Evolutionary conservation across 2,113 vertebrate genomes (phyloP), one percentile per base, ranked within the genome.

Genomic region (Phylloscopus trochiloides): DNA sequence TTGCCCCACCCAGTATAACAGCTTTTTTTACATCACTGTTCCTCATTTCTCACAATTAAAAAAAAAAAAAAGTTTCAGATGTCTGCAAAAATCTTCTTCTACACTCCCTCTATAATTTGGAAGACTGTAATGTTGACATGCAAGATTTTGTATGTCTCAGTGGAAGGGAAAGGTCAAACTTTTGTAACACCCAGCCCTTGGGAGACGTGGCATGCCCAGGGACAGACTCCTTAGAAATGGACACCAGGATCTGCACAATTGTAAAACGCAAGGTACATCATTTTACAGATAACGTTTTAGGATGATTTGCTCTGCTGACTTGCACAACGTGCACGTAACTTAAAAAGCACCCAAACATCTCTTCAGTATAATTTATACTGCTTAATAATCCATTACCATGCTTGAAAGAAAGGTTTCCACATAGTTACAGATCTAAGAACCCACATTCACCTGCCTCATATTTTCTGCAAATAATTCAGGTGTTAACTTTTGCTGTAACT

Each of bases 21-120:
- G 57, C 5, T 76, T 92, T 92, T 94, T 94, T 78, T 94, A 68
- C 59, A 61, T 72, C 45, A 38, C 40, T 29, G 15, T 38, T 94
- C 71, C 50, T 94, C 22, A 58, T 82, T 92, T 73, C 45, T 92
- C 62, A 83, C 12, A 72, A 81, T 68, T 5, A 67, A 26, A 72
- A n/a, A 22, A 28, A 63, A 31, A 19, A 54, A 71, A 9, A 68
- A 24, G 29, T 78, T 85, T 89, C 70, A 90, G 79, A 82, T 7
- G 10, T 21, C 8, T 71, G n/a, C 48, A 72, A 81, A 76, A 91
- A 28, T n/a, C 12, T 76, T 55, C 22, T 42, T 88, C 52, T 88
- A 58, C 5, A 72, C 24, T 51, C 21, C 38, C 58, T 48, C 48
- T 36, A 8, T 63, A 51, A 80, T 92, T 62, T 86, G 50, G 58